Evolutionary conservation across 2,113 vertebrate species (phyloP), one percentile per base, ranked within the genome.

Genomic region (Plecotus auritus): DNA sequence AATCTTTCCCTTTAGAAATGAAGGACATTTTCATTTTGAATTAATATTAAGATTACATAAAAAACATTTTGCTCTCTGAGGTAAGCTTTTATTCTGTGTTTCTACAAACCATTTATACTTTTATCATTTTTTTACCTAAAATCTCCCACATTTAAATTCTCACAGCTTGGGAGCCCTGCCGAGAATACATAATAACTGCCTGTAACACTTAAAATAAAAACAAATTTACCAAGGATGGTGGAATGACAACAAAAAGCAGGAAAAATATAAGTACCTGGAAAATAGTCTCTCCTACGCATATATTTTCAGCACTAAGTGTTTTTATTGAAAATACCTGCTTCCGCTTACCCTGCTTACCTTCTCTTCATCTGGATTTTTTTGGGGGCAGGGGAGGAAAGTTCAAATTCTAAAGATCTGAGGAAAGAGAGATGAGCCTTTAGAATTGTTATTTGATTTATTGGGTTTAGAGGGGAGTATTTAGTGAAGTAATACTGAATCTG

Each of bases 61-160:
- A 97, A 98, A 98, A 96, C 94, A 95, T 96, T 93, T 90, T 86
- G 72, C 78, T 95, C 91, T 89, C 83, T 85, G 90, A 96, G 90
- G 95, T 92, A 89, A 97, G 96, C 35, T 98, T 95, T 97, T 97
- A 95, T 97, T 97, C 82, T 81, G 73, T 97, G 81, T 97, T 98
- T 98, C 96, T 98, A 92, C 96, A 97, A 97, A 94, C 95, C 96
- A 96, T 98, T 98, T 98, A 97, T 98, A 98, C 96, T 98, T 98
- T 98, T 95, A 94, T 95, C 97, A 92, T 93, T 95, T 98, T 98
- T 97, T 98, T 97, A 7, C 11, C 64, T 17, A 94, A 92, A 94
- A 96, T 97, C 92, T 97, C 96, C 94, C 96, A 98, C 97, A 97
- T 98, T 98, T 98, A 98, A 98, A 98, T 98, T 98, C 96, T 97